Percentiles rank a stretch among this genome's conserved stretches.
These are phyloP conservation scores for Zosterops japonicus DNA, from an alignment of 2,113 vertebrate genomes.

Conservation along the genomic window DNA sequence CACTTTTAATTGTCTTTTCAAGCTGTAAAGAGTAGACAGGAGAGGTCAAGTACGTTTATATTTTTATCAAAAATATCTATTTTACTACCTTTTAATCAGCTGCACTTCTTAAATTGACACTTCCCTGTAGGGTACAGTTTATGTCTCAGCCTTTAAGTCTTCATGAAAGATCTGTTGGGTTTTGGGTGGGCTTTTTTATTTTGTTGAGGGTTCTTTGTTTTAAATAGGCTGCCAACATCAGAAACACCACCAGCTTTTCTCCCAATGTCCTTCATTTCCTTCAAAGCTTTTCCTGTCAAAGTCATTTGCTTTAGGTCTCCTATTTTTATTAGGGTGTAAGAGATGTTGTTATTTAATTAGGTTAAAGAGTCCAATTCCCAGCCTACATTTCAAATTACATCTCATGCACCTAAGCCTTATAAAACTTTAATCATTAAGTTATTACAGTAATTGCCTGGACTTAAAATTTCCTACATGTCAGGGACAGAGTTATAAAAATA, in stretches of 20 bases:
- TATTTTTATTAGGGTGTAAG: conserved; percentile 33
- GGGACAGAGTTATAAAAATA: neutral
- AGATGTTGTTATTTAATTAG: conserved; percentile 57
- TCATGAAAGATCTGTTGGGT: neutral
- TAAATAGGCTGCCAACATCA: neutral
- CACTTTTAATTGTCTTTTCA: neutral
- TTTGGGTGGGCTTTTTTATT: neutral
- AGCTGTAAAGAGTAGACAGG: neutral
- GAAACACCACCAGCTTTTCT: neutral
- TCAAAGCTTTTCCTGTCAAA: conserved; percentile 2
- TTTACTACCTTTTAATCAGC: neutral
- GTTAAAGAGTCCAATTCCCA: conserved; percentile 58
- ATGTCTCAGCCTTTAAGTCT: neutral
- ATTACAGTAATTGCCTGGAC: conserved; percentile 12
- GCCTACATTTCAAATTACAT: conserved; percentile 15
- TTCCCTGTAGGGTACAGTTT: neutral
- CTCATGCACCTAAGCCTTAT: conserved; percentile 10
- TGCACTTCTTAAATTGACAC: neutral
- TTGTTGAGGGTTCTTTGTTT: neutral
- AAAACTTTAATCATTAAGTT: conserved; percentile 40
- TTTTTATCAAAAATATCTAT: fast-evolving
- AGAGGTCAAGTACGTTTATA: neutral
- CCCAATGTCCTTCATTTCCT: neutral
- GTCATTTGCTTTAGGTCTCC: conserved; percentile 25
- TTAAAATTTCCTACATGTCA: neutral